phyloP scores from a whole-genome alignment of 2,113 vertebrate genomes.

The Indri indri region DNA sequence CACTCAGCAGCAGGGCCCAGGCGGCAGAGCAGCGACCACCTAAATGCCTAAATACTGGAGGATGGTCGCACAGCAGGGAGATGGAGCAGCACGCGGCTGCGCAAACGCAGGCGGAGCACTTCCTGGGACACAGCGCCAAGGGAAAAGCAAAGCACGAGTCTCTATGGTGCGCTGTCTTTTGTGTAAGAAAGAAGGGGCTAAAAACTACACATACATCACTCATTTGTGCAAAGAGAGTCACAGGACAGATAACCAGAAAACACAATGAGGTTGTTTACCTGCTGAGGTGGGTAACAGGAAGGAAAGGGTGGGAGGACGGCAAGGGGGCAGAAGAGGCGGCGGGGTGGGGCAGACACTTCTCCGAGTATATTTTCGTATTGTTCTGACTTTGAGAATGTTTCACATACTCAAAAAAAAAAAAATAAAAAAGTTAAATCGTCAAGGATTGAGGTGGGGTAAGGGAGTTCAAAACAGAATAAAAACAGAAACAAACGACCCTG shows the following conservation, averaged over 20 bases:
- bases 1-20: background rate
- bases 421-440: background rate
- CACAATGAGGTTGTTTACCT: background rate
- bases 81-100: background rate
- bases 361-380: background rate
- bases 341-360: fast-evolving
- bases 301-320: background rate
- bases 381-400: background rate
- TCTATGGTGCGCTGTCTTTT: background rate
- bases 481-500: background rate
- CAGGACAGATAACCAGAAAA: background rate
- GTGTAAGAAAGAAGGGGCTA: background rate
- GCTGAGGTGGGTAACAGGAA: background rate
- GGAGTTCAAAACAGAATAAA: background rate
- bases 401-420: background rate
- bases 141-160: background rate
- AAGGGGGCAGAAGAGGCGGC: background rate
- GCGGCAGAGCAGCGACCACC: background rate
- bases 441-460: background rate
- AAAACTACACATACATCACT: background rate
- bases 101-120: background rate
- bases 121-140: background rate
- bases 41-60: background rate
- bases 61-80: background rate
- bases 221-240: background rate